Base-by-base conservation (phyloP, 2,113 vertebrate species). In the Microcebus jonahi region DNA sequence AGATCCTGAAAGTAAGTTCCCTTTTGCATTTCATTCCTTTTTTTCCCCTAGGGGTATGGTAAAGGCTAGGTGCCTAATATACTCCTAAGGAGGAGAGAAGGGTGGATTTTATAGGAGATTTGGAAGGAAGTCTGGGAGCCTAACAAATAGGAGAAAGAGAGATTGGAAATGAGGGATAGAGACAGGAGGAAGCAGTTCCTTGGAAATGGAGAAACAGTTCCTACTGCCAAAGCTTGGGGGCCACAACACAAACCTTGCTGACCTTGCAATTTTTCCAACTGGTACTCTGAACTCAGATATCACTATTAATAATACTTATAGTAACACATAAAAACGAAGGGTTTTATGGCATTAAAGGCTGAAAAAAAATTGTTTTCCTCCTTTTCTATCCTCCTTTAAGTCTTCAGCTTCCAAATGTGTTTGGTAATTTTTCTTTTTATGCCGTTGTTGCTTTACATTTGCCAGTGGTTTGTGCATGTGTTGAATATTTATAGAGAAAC, bases 401-500 rank as follows among this genome's bases (percentile, higher is more conserved):
- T 96, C 90, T 96, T 95, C 50, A 50, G 14, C 95, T 96, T 93
- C 87, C 71, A 95, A 96, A 90, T 88, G 45, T 71, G 53, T 96
- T 97, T 93, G 65, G 80, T 95, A 89, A 97, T 96, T 97, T 97
- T 95, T 97, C 96, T 96, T 94, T 94, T 96, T 93, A 97, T 93
- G 82, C 68, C 1, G 1, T 85, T 93, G 83, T 95, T 95, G 84
- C 70, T 93, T 94, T 97, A 93, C 81, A 95, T 95, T 95, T 97
- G 89, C 96, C 80, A 76, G 79, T 95, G 61, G 79, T 97, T 94
- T 84, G 70, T 95, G 83, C 94, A 75, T 96, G 91, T 90, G 65
- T 76, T 97, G 97, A 97, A 97, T 98, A 97, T 97, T 97, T 97
- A 97, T 94, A 94, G 90, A 84, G 92, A 97, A 95, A 94, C 96